Conservation (phyloP, 2,797 vertebrate species). For the Margarornis squamiger region DNA sequence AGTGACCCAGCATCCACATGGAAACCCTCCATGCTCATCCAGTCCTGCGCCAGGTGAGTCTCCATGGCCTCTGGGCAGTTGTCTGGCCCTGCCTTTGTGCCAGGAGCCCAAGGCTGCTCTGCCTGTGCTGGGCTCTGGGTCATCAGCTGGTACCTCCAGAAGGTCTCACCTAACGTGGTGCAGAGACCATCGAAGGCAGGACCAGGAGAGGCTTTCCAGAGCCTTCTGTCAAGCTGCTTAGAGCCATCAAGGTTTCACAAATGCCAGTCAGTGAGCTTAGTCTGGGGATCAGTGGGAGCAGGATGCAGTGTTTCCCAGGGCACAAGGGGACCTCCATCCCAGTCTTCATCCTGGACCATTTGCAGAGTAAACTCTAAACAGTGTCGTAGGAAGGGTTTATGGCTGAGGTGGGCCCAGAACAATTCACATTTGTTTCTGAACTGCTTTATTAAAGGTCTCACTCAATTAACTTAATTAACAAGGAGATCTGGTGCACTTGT, state of each 20-base stretch:
- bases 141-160: not conserved
- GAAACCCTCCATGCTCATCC: not conserved
- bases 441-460: not conserved
- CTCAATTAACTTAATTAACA: not conserved
- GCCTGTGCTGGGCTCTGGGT: fast-evolving
- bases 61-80: not conserved
- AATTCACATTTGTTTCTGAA: not conserved
- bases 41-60: not conserved
- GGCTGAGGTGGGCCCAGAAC: not conserved
- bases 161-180: too few relatives aligned
- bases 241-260: not conserved
- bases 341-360: not conserved
- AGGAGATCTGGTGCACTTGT: not conserved
- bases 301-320: not conserved
- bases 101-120: not conserved
- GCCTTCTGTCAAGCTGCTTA: not conserved
- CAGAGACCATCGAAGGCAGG: not conserved
- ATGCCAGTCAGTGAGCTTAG: not conserved
- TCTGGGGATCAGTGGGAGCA: not conserved
- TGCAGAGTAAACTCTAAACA: not conserved
- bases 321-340: not conserved
- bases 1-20: not conserved
- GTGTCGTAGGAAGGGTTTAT: not conserved
- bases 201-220: not conserved
- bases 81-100: not conserved